phyloP scores from a whole-genome alignment of 2,888 invertebrate species.

The Ariolimax columbianus region DNA sequence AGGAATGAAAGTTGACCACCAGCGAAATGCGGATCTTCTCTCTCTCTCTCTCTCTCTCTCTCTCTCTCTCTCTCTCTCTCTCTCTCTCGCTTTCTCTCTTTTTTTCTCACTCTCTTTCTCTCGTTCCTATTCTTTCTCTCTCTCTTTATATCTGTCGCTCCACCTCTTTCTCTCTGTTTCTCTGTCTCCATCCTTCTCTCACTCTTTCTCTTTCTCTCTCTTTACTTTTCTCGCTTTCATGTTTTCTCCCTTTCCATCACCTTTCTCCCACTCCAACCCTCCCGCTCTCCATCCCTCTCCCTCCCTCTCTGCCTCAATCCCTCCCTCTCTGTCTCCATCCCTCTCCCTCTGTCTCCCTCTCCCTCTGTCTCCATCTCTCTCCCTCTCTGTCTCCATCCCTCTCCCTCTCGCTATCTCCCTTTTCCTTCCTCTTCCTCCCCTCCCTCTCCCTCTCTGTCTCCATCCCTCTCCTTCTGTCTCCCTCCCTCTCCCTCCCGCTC shows the following conservation, averaged over 20 bases:
- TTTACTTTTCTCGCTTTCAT: neutral
- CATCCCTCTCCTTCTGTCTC: neutral
- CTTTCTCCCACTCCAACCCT: neutral
- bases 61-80: neutral
- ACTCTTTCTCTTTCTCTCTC: neutral
- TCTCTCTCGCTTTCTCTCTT: neutral
- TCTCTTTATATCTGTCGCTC: neutral
- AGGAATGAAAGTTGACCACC: too few species aligned
- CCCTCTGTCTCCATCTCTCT: too few species aligned
- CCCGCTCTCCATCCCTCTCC: neutral
- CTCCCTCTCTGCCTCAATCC: neutral
- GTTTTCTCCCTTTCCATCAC: neutral
- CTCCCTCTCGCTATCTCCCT: too few species aligned
- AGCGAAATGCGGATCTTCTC: too few species aligned
- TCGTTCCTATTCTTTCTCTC: neutral
- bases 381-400: too few species aligned
- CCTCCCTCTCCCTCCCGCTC: neutral
- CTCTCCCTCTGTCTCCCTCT: too few species aligned
- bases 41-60: neutral
- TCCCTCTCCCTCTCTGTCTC: neutral
- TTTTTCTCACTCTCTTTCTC: neutral
- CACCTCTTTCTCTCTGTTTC: neutral
- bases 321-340: neutral
- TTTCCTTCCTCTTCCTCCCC: neutral
- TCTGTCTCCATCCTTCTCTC: neutral